Evolutionary conservation across 2,888 invertebrate species (phyloP).

Genomic region (Cataglyphis altisquamis): DNA sequence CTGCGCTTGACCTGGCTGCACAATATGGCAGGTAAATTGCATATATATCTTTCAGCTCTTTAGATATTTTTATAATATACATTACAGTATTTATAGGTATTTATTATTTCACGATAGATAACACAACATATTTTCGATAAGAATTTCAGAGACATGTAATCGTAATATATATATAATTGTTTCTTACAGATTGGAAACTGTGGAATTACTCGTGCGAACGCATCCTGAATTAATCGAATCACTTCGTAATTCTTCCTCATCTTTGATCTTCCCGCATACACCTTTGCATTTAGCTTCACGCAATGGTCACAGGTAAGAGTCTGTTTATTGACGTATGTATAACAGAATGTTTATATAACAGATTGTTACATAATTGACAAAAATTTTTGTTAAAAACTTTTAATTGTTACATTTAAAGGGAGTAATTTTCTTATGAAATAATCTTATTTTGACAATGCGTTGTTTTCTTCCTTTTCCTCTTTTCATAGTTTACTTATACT

Average conservation of each 20-base stretch:
- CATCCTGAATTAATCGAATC: slow-evolving; percentile 94
- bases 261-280: slow-evolving; percentile 90
- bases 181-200: slow-evolving; percentile 92
- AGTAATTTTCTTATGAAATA: not conserved
- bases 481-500: not conserved
- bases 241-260: slow-evolving; percentile 88
- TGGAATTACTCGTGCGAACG: slow-evolving; percentile 93
- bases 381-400: not conserved
- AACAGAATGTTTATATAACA: not conserved
- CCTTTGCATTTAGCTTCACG: slow-evolving; percentile 97
- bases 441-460: not conserved
- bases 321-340: not conserved
- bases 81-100: not conserved
- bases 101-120: slow-evolving; percentile 11
- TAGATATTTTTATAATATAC: not conserved
- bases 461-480: not conserved
- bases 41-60: slow-evolving; percentile 49
- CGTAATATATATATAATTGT: slow-evolving; percentile 15
- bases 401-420: not conserved
- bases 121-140: not conserved
- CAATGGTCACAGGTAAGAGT: slow-evolving; percentile 95
- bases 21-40: slow-evolving; percentile 93
- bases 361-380: not conserved
- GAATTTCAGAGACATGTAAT: not conserved
- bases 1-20: slow-evolving; percentile 97